Conservation (phyloP, 2,888 invertebrate species). For the Dryococelus australis region DNA sequence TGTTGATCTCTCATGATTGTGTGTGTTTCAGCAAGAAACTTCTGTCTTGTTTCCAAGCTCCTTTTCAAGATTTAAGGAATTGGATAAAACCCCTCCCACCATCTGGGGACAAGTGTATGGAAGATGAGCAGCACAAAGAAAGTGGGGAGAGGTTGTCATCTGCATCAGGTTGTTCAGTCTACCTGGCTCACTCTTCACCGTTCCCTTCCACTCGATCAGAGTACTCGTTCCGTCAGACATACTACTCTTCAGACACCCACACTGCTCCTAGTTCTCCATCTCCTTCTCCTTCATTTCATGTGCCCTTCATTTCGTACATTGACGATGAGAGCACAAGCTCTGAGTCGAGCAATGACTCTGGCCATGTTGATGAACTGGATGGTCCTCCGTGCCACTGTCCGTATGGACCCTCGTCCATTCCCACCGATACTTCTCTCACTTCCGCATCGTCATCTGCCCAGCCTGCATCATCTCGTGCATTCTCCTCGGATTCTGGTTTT, state of each 20-base stretch:
- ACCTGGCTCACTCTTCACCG: conserved; percentile 44
- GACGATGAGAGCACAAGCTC: conserved; percentile 52
- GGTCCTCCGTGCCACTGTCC: conserved; percentile 55
- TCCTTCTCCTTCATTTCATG: conserved; percentile 40
- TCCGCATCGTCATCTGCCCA: conserved; percentile 47
- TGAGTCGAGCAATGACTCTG: conserved; percentile 52
- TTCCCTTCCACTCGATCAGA: conserved; percentile 50
- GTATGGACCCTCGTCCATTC: conserved; percentile 37
- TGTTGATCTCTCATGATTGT: background rate
- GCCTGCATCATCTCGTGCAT: conserved; percentile 58
- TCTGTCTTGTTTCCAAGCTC: conserved; percentile 67
- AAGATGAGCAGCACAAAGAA: conserved; percentile 32
- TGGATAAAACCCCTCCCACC: conserved; percentile 61
- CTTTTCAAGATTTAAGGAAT: conserved; percentile 64
- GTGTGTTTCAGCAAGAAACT: conserved; percentile 61
- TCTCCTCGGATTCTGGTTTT: conserved; percentile 62
- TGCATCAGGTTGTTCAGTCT: conserved; percentile 37
- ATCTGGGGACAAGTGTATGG: conserved; percentile 41
- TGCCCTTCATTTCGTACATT: conserved; percentile 54
- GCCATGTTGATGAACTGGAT: conserved; percentile 53
- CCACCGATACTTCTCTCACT: conserved; percentile 46
- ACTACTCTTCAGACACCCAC: conserved; percentile 53
- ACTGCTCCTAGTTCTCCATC: conserved; percentile 41
- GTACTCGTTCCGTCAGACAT: conserved; percentile 54
- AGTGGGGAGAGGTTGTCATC: conserved; percentile 37